Evolutionary conservation across 2,888 invertebrate species (phyloP).

Genomic region (Lasioglossum lativentre): DNA sequence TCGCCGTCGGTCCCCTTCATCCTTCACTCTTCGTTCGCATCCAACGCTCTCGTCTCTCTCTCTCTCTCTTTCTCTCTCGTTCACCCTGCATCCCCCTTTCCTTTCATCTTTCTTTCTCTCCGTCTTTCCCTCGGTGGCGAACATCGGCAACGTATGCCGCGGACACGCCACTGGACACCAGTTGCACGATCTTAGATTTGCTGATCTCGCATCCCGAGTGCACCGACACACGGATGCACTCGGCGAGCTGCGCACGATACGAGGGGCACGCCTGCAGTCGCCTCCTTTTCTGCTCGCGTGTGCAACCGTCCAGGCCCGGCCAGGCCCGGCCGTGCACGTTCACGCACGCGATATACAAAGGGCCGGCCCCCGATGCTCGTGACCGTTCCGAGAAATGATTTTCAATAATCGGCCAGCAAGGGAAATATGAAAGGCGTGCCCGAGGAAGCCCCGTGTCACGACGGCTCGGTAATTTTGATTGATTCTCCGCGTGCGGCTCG

Average conservation of each 20-base stretch:
- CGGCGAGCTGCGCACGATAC: slow-evolving; percentile 44
- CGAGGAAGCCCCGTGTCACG: slow-evolving; percentile 30
- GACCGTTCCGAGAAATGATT: slow-evolving; percentile 70
- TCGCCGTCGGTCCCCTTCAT: slow-evolving; percentile 62
- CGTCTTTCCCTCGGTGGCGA: slow-evolving; percentile 44
- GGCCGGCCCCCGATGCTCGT: slow-evolving; percentile 32
- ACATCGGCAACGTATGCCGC: slow-evolving; percentile 67
- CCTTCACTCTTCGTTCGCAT: slow-evolving; percentile 72
- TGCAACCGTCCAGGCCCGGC: slow-evolving; percentile 28
- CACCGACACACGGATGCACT: slow-evolving; percentile 59
- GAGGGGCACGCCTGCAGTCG: slow-evolving; percentile 60
- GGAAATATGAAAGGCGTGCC: slow-evolving; percentile 33
- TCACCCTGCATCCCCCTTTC: background rate
- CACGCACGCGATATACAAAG: slow-evolving; percentile 66
- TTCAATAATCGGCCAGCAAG: slow-evolving; percentile 60
- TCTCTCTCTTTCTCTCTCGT: background rate
- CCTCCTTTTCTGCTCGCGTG: slow-evolving; percentile 53
- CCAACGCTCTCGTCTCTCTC: slow-evolving; percentile 41
- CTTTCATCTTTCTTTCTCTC: background rate
- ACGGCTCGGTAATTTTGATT: slow-evolving; percentile 45
- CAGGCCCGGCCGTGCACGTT: slow-evolving; percentile 17
- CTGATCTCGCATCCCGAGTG: slow-evolving; percentile 72
- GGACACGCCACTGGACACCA: slow-evolving; percentile 78
- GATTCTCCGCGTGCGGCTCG: slow-evolving; percentile 32
- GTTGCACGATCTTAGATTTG: slow-evolving; percentile 79